Conservation (phyloP, 1,140 invertebrate species). For the Nylanderia fulva region DNA sequence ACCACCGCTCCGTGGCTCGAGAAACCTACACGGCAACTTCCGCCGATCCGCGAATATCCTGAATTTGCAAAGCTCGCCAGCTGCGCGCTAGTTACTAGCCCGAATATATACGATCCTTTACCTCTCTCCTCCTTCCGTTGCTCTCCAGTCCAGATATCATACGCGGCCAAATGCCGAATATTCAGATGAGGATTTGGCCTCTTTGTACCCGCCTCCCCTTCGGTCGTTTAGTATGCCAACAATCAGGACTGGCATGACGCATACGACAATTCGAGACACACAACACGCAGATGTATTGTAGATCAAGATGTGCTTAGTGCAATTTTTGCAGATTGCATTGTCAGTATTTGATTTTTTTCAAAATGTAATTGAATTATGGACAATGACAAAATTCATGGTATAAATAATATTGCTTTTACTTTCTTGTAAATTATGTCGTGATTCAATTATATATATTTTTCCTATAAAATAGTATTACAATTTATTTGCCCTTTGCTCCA, state of each 20-base stretch:
- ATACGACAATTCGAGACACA: neutral
- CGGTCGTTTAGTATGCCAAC: conserved; percentile 35
- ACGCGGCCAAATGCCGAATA: conserved; percentile 50
- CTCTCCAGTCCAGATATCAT: conserved; percentile 20
- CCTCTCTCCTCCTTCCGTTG: conserved; percentile 19
- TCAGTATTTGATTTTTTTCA: neutral
- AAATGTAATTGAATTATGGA: neutral
- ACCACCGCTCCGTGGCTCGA: conserved; percentile 45
- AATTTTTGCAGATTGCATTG: neutral
- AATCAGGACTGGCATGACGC: conserved; percentile 26
- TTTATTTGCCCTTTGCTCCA: neutral
- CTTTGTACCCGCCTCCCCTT: conserved; percentile 16
- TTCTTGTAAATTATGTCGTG: too few species aligned
- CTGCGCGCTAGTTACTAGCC: conserved; percentile 50
- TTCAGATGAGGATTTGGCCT: conserved; percentile 49
- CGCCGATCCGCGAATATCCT: conserved; percentile 65
- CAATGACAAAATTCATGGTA: neutral
- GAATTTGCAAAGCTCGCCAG: conserved; percentile 57
- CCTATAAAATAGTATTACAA: neutral
- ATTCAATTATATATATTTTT: conserved; percentile 17
- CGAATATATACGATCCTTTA: conserved; percentile 45
- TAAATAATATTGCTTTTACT: neutral
- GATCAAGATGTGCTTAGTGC: neutral
- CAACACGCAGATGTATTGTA: neutral
- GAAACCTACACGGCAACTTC: conserved; percentile 58